A percentile compares a stretch with the other conserved stretches of the same genome.
phyloP scores from a whole-genome alignment of 2,888 invertebrate species.

The Noctua janthe region DNA sequence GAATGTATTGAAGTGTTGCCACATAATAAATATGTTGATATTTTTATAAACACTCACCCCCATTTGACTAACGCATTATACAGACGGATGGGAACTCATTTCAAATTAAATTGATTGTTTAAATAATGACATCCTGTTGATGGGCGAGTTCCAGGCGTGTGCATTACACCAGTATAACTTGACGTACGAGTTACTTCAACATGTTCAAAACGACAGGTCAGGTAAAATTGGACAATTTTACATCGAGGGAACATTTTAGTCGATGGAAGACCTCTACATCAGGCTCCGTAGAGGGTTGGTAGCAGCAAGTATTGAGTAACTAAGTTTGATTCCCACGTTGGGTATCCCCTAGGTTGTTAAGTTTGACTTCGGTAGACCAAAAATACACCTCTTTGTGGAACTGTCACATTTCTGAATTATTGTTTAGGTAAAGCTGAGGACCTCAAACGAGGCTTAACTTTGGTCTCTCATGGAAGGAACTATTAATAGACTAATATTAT shows the following conservation, averaged over 20 bases:
- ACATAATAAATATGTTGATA: not conserved
- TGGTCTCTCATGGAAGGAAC: not conserved
- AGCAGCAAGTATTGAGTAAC: slow-evolving; percentile 7
- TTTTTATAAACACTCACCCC: not conserved
- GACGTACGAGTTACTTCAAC: not conserved
- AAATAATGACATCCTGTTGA: slow-evolving; percentile 81
- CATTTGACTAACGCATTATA: slow-evolving; percentile 32
- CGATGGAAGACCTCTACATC: not conserved
- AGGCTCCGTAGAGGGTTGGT: slow-evolving; percentile 22
- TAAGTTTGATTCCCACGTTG: slow-evolving; percentile 40
- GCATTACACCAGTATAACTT: slow-evolving; percentile 19
- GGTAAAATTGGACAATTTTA: not conserved
- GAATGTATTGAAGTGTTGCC: not conserved
- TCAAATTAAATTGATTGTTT: slow-evolving; percentile 86
- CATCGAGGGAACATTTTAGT: slow-evolving; percentile 22
- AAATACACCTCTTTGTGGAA: not conserved
- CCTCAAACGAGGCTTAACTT: not conserved
- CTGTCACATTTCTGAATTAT: not conserved
- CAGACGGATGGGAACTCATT: slow-evolving; percentile 70
- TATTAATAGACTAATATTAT: too few species aligned
- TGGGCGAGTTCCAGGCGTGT: slow-evolving; percentile 71
- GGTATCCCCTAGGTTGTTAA: not conserved
- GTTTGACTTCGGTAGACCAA: not conserved
- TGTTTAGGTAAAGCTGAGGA: not conserved
- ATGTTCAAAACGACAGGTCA: slow-evolving; percentile 3